phyloP scores from a whole-genome alignment of 2,113 vertebrate genomes.

The Eurypyga helias region DNA sequence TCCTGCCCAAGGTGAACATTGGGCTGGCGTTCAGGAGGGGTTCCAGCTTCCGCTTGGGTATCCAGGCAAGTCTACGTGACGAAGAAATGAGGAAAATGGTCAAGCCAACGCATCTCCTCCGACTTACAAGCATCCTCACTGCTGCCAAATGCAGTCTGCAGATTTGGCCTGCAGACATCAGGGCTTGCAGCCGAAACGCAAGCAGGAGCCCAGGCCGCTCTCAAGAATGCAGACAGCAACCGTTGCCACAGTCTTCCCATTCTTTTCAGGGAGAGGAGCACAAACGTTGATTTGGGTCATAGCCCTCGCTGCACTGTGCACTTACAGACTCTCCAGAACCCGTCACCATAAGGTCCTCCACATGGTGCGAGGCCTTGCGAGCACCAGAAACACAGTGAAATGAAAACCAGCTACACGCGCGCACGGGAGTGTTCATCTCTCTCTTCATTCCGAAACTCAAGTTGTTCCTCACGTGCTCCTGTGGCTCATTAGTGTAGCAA shows the following conservation, averaged over 20 bases:
- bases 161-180: not conserved
- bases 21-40: no score
- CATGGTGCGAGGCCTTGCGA: not conserved
- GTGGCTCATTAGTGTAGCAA: not conserved
- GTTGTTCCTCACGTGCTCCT: not conserved
- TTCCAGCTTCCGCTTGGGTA: not conserved
- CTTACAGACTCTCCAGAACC: not conserved
- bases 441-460: not conserved
- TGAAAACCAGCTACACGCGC: not conserved
- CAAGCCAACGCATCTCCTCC: accelerated
- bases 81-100: not conserved
- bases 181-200: accelerated
- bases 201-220: not conserved
- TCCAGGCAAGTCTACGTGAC: not conserved
- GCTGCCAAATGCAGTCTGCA: not conserved
- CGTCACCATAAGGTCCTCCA: not conserved
- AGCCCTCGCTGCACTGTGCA: not conserved
- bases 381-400: not conserved
- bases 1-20: not conserved
- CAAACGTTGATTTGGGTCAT: not conserved
- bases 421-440: not conserved
- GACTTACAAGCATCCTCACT: not conserved
- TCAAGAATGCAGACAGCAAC: not conserved
- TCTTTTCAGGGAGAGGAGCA: not conserved
- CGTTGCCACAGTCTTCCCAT: not conserved